Evolutionary conservation across 2,888 invertebrate genomes (phyloP), one percentile per base, ranked within the genome.

Genomic region (Pilophorus perplexus): DNA sequence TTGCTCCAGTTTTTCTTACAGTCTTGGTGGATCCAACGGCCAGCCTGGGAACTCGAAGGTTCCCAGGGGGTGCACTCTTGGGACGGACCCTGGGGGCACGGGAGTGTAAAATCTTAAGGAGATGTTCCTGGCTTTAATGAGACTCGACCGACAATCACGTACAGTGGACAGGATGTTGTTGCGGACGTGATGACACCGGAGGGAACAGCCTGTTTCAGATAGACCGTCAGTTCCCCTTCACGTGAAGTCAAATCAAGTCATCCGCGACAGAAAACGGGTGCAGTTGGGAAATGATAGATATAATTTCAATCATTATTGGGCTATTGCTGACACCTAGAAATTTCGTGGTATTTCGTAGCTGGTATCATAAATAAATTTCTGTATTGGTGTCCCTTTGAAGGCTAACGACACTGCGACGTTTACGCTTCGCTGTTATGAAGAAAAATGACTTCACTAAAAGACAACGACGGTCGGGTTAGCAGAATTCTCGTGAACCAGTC

Each of bases 61-160:
- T 22, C 48, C 10, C 48, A 48, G 3, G 18, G 20, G 18, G n/a
- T 5, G 48, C 4, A n/a, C 33, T 33, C 6, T 8, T 33, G 33
- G 33, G 33, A 33, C 33, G 8, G 28, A 3, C 14, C 10, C 6
- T n/a, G 16, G 28, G 28, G 12, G 52, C 52, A 52, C 25, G 52
- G 16, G 8, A 28, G 37, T 55, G 55, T 55, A 55, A 55, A 55
- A 37, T 54, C 54, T 54, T 54, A 52, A 52, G 33, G 52, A 54
- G 55, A 38, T 55, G 55, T 55, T 55, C 55, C 55, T 38, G 38
- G 6, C 38, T 38, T 18, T 55, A 55, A 55, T 55, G 55, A 55
- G 55, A 37, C 38, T 37, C 12, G 55, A 38, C 38, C 38, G 23
- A 38, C 55, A 38, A 55, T 38, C 55, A 55, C 55, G 55, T 55